A percentile compares a stretch with the other conserved stretches of the same genome.
phyloP scores from a whole-genome alignment of 1,140 invertebrate species.

The Apocrypta bakeri region DNA sequence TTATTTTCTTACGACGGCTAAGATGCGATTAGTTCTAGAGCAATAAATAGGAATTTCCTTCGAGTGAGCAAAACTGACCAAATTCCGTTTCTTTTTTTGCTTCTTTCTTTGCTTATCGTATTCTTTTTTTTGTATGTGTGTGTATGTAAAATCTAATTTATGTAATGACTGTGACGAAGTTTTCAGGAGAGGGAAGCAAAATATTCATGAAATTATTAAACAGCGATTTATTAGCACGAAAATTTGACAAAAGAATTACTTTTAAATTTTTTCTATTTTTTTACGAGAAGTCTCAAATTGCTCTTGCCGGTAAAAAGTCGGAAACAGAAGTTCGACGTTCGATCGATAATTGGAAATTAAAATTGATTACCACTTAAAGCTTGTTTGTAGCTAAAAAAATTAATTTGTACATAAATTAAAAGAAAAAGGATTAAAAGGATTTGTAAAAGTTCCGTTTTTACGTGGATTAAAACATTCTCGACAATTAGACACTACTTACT shows the following conservation, averaged over 20 bases:
- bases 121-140: not conserved
- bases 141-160: not conserved
- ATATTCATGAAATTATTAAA: not conserved
- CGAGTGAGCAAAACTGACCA: not conserved
- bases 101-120: not conserved
- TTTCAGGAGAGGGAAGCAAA: not conserved
- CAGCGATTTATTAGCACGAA: not conserved
- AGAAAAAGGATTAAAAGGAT: not conserved
- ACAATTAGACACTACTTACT: not conserved
- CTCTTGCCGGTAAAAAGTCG: too few species aligned
- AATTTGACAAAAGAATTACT: not conserved
- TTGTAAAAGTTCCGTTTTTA: constrained; percentile 20
- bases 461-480: constrained; percentile 3
- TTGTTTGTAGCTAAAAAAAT: not conserved
- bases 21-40: not conserved
- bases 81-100: not conserved
- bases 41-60: not conserved
- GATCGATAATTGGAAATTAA: not conserved
- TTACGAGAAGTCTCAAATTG: not conserved
- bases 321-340: not conserved
- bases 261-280: not conserved
- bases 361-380: constrained; percentile 16
- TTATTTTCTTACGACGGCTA: not conserved
- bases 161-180: not conserved
- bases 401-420: constrained; percentile 20